These are phyloP conservation scores for Barnardius zonarius DNA, from an alignment of 2,113 vertebrate species.

Conservation along the genomic window DNA sequence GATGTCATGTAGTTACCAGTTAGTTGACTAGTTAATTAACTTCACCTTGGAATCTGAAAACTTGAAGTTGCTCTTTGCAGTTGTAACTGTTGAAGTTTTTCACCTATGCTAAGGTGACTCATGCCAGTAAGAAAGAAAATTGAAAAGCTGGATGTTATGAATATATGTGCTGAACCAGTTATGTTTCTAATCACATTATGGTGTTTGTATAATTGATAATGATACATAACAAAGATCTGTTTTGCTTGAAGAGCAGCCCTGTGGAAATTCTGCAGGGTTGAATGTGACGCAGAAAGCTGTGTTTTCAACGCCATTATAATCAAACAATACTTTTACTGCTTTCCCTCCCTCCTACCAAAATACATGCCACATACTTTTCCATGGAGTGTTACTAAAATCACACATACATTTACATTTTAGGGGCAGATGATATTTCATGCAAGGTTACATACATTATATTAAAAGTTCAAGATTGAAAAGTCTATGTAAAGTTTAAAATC, in stretches of 20 bases:
- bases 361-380: not conserved
- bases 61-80: not conserved
- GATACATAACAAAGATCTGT: not conserved
- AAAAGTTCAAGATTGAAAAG: not conserved
- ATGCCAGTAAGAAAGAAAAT: not conserved
- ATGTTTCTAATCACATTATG: not conserved
- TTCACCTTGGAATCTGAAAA: not conserved
- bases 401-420: fast-evolving
- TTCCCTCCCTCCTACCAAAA: not conserved
- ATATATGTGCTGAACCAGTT: not conserved
- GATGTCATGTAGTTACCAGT: not conserved
- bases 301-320: not conserved
- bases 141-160: not conserved
- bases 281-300: not conserved
- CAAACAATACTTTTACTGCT: not conserved
- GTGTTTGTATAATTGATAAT: not conserved
- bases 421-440: not conserved
- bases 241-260: not conserved
- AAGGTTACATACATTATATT: not conserved
- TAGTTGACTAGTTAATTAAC: not conserved
- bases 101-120: not conserved
- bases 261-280: not conserved
- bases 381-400: not conserved
- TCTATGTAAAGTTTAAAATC: not conserved
- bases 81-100: not conserved